Evolutionary conservation across 2,797 vertebrate genomes (phyloP), one percentile per base, ranked within the genome.

Genomic region (Kryptopterus vitreolus): DNA sequence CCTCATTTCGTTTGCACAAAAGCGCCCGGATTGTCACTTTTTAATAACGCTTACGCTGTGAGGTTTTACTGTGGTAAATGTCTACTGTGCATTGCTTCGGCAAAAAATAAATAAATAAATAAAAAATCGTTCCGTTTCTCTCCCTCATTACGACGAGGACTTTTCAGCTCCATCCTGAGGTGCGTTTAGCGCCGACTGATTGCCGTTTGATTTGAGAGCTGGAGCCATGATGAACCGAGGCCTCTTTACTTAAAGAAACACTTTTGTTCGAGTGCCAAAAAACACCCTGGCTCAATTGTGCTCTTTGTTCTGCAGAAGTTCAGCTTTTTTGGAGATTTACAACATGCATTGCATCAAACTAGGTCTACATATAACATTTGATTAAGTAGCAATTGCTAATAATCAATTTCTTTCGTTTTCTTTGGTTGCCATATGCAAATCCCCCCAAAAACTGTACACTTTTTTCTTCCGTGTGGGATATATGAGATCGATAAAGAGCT

Each of bases 181-280:
- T 24, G 53, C 71, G 18, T 58, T 58, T 24, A 26, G n/a, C 13
- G 2, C 22, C 3, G n/a, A 8, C 33, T 74, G 71, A 74, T 74
- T 74, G 71, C 71, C 10, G 33, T 38, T 58, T 74, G 53, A 74
- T 74, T 74, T 15, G 22, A 74, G 71, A 35, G 71, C 53, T 24
- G 24, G 53, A 74, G 53, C 15, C 53, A 13, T 74, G 53, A 74
- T 58, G 33, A 74, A 43, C 33, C 33, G 58, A 38, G 55, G 1
- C 13, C 55, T 26, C 53, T 43, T 38, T 43, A 58, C 55, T 58
- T 10, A 24, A 50, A 74, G 71, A 43, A 74, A 43, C 71, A 1
- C 22, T 58, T 53, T 57, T 8, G 11, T n/a, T 6, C 31, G 1
- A 57, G 52, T 38, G 52, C 16, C 29, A 26, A 59, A 31, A 46